These are phyloP conservation scores for Rhynchotus rufescens DNA, from an alignment of 2,797 vertebrate genomes.

Conservation along the genomic window DNA sequence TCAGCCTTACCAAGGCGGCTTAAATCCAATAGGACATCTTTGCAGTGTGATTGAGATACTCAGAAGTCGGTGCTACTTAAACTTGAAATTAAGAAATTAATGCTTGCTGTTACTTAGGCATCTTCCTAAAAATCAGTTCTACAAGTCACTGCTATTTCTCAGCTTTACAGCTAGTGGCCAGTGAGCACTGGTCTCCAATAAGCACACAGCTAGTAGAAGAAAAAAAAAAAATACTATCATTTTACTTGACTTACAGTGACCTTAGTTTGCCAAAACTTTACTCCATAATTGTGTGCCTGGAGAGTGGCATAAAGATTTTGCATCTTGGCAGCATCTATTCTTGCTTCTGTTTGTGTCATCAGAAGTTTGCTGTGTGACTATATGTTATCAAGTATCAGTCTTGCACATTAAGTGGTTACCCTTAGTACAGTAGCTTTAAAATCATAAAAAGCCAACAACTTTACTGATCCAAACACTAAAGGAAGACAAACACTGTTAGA, in stretches of 20 bases:
- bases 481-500: not conserved
- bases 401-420: not conserved
- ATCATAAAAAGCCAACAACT: not conserved
- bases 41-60: not conserved
- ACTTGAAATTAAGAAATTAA: too few relatives aligned
- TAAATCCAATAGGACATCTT: conserved; percentile 49
- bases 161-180: not conserved
- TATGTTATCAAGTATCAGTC: not conserved
- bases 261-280: not conserved
- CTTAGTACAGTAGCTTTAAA: not conserved
- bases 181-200: not conserved
- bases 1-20: conserved; percentile 59
- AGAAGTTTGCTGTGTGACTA: not conserved
- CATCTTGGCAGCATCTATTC: not conserved
- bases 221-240: not conserved
- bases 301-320: not conserved
- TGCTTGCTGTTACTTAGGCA: not conserved
- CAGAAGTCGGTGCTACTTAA: not conserved
- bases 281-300: not conserved
- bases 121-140: not conserved
- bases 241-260: not conserved
- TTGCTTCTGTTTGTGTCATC: not conserved
- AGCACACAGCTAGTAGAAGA: not conserved
- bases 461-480: not conserved
- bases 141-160: not conserved